Conservation (phyloP, 2,113 vertebrate genomes). For the Numida meleagris region DNA sequence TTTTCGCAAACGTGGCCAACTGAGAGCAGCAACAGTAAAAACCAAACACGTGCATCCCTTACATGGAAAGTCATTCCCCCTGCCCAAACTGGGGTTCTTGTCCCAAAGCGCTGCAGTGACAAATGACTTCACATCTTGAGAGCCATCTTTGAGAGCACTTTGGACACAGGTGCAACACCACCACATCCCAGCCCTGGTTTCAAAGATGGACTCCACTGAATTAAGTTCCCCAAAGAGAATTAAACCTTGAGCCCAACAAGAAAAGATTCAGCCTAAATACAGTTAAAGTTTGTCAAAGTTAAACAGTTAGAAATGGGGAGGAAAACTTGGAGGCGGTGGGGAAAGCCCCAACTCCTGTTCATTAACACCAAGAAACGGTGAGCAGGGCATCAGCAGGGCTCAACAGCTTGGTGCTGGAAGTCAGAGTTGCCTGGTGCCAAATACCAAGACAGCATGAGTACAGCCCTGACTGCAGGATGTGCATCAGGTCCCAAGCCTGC, state of each 20-base stretch:
- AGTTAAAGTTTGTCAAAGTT: not conserved
- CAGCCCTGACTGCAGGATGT: not conserved
- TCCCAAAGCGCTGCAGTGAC: not conserved
- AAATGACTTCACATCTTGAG: not conserved
- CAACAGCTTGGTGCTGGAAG: not conserved
- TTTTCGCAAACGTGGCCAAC: constrained; percentile 37
- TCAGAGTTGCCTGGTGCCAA: not conserved
- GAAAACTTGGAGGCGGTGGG: fast-evolving
- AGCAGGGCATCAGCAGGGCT: not conserved
- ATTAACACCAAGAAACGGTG: not conserved
- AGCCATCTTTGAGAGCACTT: not conserved
- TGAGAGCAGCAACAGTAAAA: constrained; percentile 8
- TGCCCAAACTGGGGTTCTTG: not conserved
- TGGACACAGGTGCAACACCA: not conserved
- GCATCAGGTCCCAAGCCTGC: fast-evolving
- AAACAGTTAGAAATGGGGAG: not conserved
- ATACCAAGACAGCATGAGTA: not conserved
- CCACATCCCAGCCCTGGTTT: not conserved
- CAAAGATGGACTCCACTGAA: not conserved
- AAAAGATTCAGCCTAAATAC: not conserved
- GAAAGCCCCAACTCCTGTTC: fast-evolving
- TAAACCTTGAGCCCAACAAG: not conserved
- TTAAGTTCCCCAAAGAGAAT: not conserved
- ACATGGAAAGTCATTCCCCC: not conserved
- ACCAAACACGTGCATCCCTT: not conserved